phyloP scores from a whole-genome alignment of 2,113 vertebrate species.

The Istiophorus platypterus region DNA sequence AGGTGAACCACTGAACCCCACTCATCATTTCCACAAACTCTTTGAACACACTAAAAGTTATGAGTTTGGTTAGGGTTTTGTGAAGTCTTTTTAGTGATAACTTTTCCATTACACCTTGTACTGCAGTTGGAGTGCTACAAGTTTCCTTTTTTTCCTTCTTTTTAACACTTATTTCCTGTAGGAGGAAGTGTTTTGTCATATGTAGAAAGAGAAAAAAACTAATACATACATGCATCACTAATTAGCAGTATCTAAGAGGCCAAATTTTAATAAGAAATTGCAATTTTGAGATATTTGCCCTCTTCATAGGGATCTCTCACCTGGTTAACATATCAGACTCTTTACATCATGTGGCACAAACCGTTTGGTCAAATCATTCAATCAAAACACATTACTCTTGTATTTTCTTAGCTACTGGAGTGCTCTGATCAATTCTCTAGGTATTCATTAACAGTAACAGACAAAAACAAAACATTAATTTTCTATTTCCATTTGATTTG shows the following conservation, averaged over 20 bases:
- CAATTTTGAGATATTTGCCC: not conserved
- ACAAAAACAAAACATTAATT: too few relatives aligned
- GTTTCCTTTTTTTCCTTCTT: not conserved
- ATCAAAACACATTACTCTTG: not conserved
- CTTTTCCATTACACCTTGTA: too few relatives aligned
- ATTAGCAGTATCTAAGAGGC: too few relatives aligned
- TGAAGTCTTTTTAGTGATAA: not conserved
- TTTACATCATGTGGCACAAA: not conserved
- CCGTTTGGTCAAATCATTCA: not conserved
- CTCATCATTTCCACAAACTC: not conserved
- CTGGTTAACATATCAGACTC: not conserved
- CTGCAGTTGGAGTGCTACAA: too few relatives aligned
- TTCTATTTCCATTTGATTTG: not conserved
- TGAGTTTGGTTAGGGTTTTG: not conserved
- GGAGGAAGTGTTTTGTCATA: not conserved
- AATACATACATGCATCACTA: not conserved
- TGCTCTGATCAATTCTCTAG: too few relatives aligned
- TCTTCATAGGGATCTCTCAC: not conserved
- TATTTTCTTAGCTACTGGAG: not conserved
- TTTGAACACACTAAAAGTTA: constrained; percentile 1
- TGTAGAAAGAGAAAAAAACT: not conserved
- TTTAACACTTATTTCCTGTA: not conserved
- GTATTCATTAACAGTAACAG: too few relatives aligned
- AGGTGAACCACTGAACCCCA: not conserved
- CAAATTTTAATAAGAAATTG: not conserved